Evolutionary conservation across 2,113 vertebrate genomes (phyloP), one percentile per base, ranked within the genome.

Genomic region (Eidolon helvum): DNA sequence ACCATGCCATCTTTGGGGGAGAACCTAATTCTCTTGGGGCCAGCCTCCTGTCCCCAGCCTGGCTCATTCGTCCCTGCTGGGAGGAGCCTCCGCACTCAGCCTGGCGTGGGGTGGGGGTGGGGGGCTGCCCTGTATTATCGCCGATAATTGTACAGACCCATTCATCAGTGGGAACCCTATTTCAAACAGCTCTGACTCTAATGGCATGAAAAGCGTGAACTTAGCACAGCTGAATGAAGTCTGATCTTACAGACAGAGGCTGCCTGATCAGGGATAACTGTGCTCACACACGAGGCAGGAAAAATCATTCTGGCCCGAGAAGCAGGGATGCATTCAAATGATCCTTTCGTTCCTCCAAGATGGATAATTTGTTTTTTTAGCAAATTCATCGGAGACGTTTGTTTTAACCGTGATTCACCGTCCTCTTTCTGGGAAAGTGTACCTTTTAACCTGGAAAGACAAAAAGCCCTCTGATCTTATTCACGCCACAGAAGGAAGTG

Each of bases 191-290:
- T 87, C 91, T 66, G 65, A 57, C 28, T 91, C 91, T 88, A 90
- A 90, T 55, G 69, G 87, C 93, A 92, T 75, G 90, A 59, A 84
- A 98, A 86, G 84, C 95, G 40, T 75, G 96, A 96, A 97, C 91
- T 93, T 94, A 93, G 65, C n/a, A 92, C 94, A 97, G 90, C 61
- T 84, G 96, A 96, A 94, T 97, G 96, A 94, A 96, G 97, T 95
- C 94, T 96, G 94, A 97, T 95, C 93, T 96, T 96, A 97, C 90
- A 97, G 96, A 89, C 68, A 38, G 80, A 95, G 94, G 78, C 91
- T 93, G 93, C 53, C 84, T 71, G 75, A 91, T 75, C 45, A 63
- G 78, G 75, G 83, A 57, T 40, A 43, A 30, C 53, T 45, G 45
- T 53, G 74, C 87, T 82, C n/a, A 75, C 69, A 90, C 86, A 85